Base-by-base conservation (phyloP, 2,888 invertebrate genomes). In the Cancer borealis region DNA sequence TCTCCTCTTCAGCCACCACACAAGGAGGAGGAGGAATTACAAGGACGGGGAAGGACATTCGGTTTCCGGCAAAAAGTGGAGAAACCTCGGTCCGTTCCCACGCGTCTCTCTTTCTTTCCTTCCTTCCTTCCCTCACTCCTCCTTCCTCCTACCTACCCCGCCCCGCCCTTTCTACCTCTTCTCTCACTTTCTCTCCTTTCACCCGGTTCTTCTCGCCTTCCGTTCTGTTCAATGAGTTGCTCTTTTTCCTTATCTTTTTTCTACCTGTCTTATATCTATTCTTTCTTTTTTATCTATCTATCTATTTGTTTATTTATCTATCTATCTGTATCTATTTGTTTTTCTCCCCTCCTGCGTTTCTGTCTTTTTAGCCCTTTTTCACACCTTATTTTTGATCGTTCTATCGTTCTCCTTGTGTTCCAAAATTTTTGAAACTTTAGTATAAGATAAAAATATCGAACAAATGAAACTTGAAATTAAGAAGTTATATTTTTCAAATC, bases 21-120 rank as follows among this genome's bases (percentile, higher is more conserved):
- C n/a, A n/a, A n/a, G 87, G 10, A 45, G 87, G 87, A 45, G 26
- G n/a, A 46, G 45, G 47, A 87, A 87, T 30, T 26, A 88, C 87
- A 87, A 54, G 91, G 46, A 54, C 47, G 92, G 39, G 88, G 87
- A 84, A 54, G 79, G 30, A 26, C 26, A 84, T 39, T 87, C 30
- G 49, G 84, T n/a, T 49, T 47, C 84, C 92, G 79, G 92, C 66
- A 66, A 66, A 92, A 92, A 47, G 91, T 91, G 10, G 79, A 79
- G 79, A 6, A 21, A 79, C 10, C 30, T 5, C 88, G 45, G n/a
- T 88, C 46, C 88, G 88, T 21, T 12, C 46, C 46, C n/a, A 8
- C 47, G 46, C 46, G 17, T 88, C 88, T 21, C 21, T 46, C 0
- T 47, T 6, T 88, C 88, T 88, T 60, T 54, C 45, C 26, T 54